phyloP scores from a whole-genome alignment of 2,888 invertebrate species.

The Watsonalla binaria region DNA sequence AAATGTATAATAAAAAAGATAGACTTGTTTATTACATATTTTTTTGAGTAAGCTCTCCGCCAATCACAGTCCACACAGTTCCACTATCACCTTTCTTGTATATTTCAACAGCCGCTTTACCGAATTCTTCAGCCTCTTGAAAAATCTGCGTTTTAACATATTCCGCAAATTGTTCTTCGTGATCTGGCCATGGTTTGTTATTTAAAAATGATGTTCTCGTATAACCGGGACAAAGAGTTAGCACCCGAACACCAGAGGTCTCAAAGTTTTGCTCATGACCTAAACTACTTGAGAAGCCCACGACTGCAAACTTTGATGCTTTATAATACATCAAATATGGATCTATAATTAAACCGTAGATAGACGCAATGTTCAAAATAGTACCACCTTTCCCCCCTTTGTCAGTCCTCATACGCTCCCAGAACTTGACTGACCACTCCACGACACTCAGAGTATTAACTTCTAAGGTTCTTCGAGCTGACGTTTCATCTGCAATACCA shows the following conservation, averaged over 20 bases:
- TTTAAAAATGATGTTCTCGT: conserved; percentile 31
- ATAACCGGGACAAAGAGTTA: conserved; percentile 58
- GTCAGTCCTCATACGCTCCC: conserved; percentile 70
- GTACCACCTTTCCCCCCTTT: conserved; percentile 74
- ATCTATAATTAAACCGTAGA: conserved; percentile 64
- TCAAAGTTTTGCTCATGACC: conserved; percentile 47
- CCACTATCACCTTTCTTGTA: conserved; percentile 64
- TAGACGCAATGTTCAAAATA: conserved; percentile 79
- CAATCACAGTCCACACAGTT: conserved; percentile 55
- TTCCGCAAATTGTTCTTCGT: neutral
- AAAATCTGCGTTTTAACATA: neutral
- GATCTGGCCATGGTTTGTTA: neutral
- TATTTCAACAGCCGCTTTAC: conserved; percentile 40
- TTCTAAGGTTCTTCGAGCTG: conserved; percentile 15
- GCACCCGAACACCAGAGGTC: conserved; percentile 53
- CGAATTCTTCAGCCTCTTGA: conserved; percentile 23
- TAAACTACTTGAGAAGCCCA: conserved; percentile 58
- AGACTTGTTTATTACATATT: no score
- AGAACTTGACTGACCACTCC: conserved; percentile 57
- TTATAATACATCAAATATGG: conserved; percentile 72
- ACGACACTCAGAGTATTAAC: conserved; percentile 34
- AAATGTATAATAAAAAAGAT: no score
- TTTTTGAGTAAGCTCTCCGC: no score
- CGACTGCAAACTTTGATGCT: conserved; percentile 73
- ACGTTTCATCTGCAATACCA: conserved; percentile 29